These are phyloP conservation scores for Tiaroga cobitis DNA, from an alignment of 2,797 vertebrate genomes.

Conservation along the genomic window DNA sequence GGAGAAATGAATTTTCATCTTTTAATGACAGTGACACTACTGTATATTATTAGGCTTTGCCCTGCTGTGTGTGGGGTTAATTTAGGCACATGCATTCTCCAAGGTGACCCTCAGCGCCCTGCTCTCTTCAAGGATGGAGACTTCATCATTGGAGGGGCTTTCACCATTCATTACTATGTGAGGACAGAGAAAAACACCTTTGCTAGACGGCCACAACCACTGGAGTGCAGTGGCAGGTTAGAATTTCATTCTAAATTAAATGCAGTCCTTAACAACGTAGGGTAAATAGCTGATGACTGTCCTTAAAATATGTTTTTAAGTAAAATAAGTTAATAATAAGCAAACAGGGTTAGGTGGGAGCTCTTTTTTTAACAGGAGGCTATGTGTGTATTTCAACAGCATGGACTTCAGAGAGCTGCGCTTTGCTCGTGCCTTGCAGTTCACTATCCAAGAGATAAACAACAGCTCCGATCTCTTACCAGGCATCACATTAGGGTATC, in stretches of 20 bases:
- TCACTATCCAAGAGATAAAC: conserved; percentile 53
- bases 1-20: not conserved
- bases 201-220: conserved; percentile 12
- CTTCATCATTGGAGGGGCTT: conserved; percentile 56
- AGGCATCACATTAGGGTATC: conserved; percentile 46
- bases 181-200: conserved; percentile 26
- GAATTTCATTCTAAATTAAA: not conserved
- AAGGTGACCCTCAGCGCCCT: conserved; percentile 19
- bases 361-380: not conserved
- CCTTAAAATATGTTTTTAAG: not conserved
- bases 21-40: conserved; percentile 6
- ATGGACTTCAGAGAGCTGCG: conserved; percentile 54
- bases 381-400: conserved; percentile 30
- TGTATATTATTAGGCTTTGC: conserved; percentile 7
- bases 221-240: conserved; percentile 47
- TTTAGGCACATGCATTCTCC: conserved; percentile 38
- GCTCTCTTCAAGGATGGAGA: conserved; percentile 51
- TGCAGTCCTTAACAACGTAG: not conserved
- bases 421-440: conserved; percentile 53
- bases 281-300: not conserved
- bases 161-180: conserved; percentile 46
- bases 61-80: not conserved
- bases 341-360: not conserved
- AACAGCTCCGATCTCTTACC: conserved; percentile 50
- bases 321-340: not conserved